Conservation (phyloP, 2,888 invertebrate species). For the Microdon myrmicae region DNA sequence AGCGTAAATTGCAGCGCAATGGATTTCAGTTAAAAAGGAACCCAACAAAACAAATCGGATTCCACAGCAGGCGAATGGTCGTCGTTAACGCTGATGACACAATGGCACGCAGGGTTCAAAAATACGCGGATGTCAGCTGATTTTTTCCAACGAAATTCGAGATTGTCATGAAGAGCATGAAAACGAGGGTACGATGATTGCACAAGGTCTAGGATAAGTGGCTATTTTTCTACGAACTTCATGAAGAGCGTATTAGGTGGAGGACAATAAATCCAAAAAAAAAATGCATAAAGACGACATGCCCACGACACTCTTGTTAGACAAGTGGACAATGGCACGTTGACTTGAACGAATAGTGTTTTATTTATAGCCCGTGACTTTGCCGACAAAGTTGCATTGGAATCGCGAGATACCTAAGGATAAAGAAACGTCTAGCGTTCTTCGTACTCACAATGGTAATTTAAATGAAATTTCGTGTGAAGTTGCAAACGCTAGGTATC, state of each 20-base stretch:
- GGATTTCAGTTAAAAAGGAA: slow-evolving; percentile 20
- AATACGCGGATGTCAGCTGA: slow-evolving; percentile 38
- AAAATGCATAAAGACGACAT: slow-evolving; percentile 1
- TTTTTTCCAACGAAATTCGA: slow-evolving; percentile 42
- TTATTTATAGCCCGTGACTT: slow-evolving; percentile 15
- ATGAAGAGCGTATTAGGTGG: slow-evolving; percentile 1
- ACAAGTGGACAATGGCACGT: slow-evolving; percentile 31
- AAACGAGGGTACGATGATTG: background rate
- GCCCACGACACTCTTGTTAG: slow-evolving; percentile 23
- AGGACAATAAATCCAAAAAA: slow-evolving; percentile 1
- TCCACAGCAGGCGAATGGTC: slow-evolving; percentile 1
- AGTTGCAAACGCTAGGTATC: background rate
- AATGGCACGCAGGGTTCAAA: slow-evolving; percentile 6
- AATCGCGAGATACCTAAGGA: no score
- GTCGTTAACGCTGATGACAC: background rate
- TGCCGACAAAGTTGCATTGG: slow-evolving; percentile 45
- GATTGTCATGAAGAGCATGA: slow-evolving; percentile 8
- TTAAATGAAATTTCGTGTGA: background rate
- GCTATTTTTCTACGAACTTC: slow-evolving; percentile 22
- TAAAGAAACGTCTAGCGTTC: background rate
- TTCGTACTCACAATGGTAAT: background rate
- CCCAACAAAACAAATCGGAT: background rate
- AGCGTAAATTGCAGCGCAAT: slow-evolving; percentile 48
- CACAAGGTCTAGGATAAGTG: slow-evolving; percentile 38
- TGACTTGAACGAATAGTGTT: slow-evolving; percentile 4